Evolutionary conservation across 2,113 vertebrate genomes (phyloP).

Genomic region (Prochilodus magdalenae): DNA sequence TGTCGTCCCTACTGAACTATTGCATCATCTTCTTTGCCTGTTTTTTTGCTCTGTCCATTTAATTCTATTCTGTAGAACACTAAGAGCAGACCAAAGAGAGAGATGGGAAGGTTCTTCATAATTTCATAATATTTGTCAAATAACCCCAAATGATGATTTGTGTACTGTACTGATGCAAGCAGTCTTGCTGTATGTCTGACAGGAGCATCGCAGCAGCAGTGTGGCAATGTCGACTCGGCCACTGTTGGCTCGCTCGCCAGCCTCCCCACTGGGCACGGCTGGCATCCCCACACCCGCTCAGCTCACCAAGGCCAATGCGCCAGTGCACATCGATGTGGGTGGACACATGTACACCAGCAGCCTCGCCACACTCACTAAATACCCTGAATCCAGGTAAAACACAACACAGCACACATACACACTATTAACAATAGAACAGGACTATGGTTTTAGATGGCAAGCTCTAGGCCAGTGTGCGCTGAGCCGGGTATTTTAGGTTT

Average conservation of each 20-base stretch:
- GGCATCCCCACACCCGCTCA: constrained; percentile 91
- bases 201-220: constrained; percentile 89
- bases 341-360: constrained; percentile 95
- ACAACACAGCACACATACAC: constrained; percentile 3
- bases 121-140: background rate
- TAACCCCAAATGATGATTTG: background rate
- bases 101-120: background rate
- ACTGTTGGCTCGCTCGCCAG: constrained; percentile 88
- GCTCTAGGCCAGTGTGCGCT: background rate
- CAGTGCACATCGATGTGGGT: constrained; percentile 91
- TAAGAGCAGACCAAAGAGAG: background rate
- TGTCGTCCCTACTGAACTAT: background rate
- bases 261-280: constrained; percentile 89
- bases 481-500: background rate
- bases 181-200: constrained; percentile 37
- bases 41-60: background rate
- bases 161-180: no score
- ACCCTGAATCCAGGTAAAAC: constrained; percentile 87
- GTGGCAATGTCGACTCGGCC: constrained; percentile 81
- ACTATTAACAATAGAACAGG: background rate
- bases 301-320: constrained; percentile 90
- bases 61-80: background rate
- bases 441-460: background rate
- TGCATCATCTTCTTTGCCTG: background rate
- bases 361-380: constrained; percentile 90